phyloP scores from a whole-genome alignment of 2,797 vertebrate genomes.

The Heterohyrax brucei region DNA sequence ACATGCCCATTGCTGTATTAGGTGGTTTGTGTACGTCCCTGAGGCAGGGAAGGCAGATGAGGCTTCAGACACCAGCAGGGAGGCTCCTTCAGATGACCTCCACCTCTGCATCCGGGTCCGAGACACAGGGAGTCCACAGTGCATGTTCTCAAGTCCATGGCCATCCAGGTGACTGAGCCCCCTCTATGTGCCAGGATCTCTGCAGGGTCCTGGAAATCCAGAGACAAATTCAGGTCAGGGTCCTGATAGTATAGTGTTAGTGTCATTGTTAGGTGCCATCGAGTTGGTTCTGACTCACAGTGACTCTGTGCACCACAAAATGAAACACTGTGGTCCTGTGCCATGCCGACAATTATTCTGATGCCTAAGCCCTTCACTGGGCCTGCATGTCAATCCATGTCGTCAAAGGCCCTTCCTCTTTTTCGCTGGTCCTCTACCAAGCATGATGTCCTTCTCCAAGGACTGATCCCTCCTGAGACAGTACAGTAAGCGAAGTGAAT shows the following conservation, averaged over 20 bases:
- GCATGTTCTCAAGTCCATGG: neutral
- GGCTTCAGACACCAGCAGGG: neutral
- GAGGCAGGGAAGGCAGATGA: neutral
- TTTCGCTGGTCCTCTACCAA: too few relatives aligned
- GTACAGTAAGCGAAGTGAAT: neutral
- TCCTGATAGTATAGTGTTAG: neutral
- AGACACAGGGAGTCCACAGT: neutral
- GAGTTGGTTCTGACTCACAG: too few relatives aligned
- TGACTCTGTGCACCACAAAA: too few relatives aligned
- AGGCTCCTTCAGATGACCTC: neutral
- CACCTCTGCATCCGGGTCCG: neutral
- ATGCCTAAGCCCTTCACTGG: too few relatives aligned
- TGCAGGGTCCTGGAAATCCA: neutral
- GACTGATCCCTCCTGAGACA: too few relatives aligned
- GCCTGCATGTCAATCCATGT: too few relatives aligned
- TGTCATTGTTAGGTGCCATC: too few relatives aligned
- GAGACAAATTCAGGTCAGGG: conserved; percentile 19
- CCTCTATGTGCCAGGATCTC: neutral
- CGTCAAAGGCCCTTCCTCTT: too few relatives aligned
- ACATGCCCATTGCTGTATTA: neutral
- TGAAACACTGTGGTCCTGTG: too few relatives aligned
- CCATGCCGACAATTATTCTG: too few relatives aligned
- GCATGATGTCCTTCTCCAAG: too few relatives aligned
- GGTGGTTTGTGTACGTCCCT: neutral
- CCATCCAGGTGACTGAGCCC: neutral